Base-by-base conservation (phyloP, 2,113 vertebrate species). In the Ammodytes marinus region DNA sequence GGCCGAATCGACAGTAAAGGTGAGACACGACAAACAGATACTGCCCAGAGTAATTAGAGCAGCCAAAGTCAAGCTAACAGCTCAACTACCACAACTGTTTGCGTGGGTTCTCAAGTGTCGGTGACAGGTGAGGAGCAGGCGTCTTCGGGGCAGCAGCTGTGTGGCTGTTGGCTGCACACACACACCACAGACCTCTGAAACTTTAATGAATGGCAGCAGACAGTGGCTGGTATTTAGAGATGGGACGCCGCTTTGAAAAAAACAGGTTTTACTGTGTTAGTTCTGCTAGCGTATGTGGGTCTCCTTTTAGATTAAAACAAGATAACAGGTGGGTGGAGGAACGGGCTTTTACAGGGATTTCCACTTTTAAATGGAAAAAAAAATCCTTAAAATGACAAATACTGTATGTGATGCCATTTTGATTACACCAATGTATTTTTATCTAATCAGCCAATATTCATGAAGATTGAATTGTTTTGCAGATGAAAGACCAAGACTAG, bases 111-210 rank as follows among this genome's bases (percentile, higher is more conserved):
- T 83, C 70, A 47, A 53, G 80, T 82, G 75, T 74, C 60, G 27
- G 27, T 2, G 42, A 80, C 76, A 82, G 86, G 85, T 88, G 83
- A 77, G 49, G 3, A 78, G 80, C 85, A 69, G 81, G 75, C 72
- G 19, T 60, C 61, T 57, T 52, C 2, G 35, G 60, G 72, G 58
- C 66, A 45, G 71, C 82, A 86, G 86, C 88, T 85, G 80, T 72
- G 71, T 10, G 49, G 27, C 72, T 17, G 77, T 10, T 45, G 54
- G 47, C 55, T 72, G 52, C 59, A 63, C 15, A 10, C 15, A 10
- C 37, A 15, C 43, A 66, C 46, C 45, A 15, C 15, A 61, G 77
- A 69, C 70, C 71, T 54, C 76, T 86, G 63, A 76, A 88, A 80
- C 43, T 78, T 89, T 89, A 86, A 91, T 87, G 65, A 27, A 27